Evolutionary conservation across 2,113 vertebrate species (phyloP), one percentile per base, ranked within the genome.

Genomic region (Chrysochloris asiatica): DNA sequence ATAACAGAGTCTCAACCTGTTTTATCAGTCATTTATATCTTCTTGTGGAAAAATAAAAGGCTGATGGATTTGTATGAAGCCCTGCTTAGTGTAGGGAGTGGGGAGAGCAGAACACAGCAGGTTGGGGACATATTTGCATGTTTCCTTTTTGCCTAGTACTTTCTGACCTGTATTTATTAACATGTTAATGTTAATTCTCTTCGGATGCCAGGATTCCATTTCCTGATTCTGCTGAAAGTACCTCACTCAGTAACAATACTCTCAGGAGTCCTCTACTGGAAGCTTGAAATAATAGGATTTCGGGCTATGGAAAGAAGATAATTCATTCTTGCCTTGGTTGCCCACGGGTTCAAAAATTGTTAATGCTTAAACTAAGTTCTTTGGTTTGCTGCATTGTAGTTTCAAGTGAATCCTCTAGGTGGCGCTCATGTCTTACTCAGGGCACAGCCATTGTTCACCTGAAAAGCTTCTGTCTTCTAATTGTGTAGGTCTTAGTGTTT

Each of bases 401-500:
- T 97, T 84, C 86, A 75, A 41, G 30, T 47, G 24, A 1, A 30
- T 80, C 90, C 94, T 84, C 71, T 61, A 95, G 92, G 13, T 59
- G 95, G 93, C 86, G 22, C 22, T 48, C 76, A 19, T n/a, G 86
- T 80, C 85, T 77, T 69, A 43, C 88, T 90, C 47, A 56, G 36
- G 81, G 33, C 3, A 45, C 9, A 2, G 61, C 47, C 14, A 1
- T 36, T 47, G 65, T 52, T 63, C 13, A 10, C 10, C 48, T 41
- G 56, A n/a, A n/a, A n/a, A n/a, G 54, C 36, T 21, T 83, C 67
- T 10, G 33, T 26, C 41, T 69, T 21, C 47, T 75, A 43, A 38
- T 73, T 52, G 36, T 88, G 10, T 80, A 77, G 71, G 8, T 86
- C 41, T 69, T 71, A n/a, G 54, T 83, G 82, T 90, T 93, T 84